These are phyloP conservation scores for Silurus asotus DNA, from an alignment of 2,113 vertebrate genomes.

Conservation along the genomic window DNA sequence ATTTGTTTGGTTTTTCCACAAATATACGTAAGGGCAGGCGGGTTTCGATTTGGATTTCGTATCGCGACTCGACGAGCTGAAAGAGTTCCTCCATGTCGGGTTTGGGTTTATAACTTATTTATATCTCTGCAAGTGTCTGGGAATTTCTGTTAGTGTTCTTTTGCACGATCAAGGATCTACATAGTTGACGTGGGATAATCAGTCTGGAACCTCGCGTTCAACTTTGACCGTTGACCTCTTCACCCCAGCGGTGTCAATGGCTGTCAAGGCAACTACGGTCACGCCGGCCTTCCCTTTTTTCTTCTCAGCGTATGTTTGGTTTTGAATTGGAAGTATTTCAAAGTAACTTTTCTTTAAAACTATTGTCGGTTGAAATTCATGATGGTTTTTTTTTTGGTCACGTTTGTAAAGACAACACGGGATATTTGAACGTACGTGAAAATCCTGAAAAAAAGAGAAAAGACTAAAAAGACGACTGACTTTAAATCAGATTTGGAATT, in stretches of 20 bases:
- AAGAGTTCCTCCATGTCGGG: neutral
- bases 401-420: too few species aligned
- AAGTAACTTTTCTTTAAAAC: too few species aligned
- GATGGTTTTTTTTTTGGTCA: too few species aligned
- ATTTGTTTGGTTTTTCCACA: too few species aligned
- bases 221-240: constrained; percentile 51
- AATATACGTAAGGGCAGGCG: too few species aligned
- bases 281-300: neutral
- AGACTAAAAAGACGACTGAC: too few species aligned
- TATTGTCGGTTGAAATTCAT: too few species aligned
- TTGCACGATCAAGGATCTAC: neutral
- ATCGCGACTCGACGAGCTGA: neutral
- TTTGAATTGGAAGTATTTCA: neutral
- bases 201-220: constrained; percentile 47
- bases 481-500: too few species aligned
- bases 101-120: neutral
- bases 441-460: too few species aligned
- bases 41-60: too few species aligned
- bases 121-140: neutral
- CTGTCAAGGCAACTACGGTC: constrained; percentile 42
- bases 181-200: constrained; percentile 15
- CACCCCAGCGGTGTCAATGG: constrained; percentile 4
- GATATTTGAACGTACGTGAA: too few species aligned
- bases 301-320: neutral
- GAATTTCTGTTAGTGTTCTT: neutral